A percentile compares a stretch with the other conserved stretches of the same genome.
Conservation (phyloP, 2,888 invertebrate genomes). For the Coelinius sp. region DNA sequence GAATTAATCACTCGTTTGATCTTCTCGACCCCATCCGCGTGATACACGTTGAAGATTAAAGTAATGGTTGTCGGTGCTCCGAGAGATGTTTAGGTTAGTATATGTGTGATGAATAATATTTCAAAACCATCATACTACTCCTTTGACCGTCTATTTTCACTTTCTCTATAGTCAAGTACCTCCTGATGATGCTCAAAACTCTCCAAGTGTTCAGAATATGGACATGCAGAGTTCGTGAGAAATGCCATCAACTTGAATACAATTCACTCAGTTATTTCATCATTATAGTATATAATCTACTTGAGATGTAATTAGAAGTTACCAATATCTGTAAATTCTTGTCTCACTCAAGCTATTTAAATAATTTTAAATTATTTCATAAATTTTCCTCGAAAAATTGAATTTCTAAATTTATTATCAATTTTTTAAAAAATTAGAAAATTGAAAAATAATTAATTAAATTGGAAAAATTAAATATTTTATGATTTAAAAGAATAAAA, state of each 20-base stretch:
- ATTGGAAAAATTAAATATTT: conserved; percentile 60
- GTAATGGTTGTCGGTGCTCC: conserved; percentile 48
- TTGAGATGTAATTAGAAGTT: no score
- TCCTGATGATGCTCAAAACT: conserved; percentile 32
- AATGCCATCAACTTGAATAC: conserved; percentile 38
- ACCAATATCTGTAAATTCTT: no score
- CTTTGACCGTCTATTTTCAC: conserved; percentile 42
- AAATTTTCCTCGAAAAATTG: no score
- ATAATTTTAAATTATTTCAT: no score
- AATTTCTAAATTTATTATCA: no score
- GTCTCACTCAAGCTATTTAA: no score
- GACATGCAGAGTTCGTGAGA: conserved; percentile 44
- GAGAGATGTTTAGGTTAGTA: conserved; percentile 15
- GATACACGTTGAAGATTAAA: conserved; percentile 50
- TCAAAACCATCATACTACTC: conserved; percentile 39
- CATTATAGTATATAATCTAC: background rate
- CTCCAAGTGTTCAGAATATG: conserved; percentile 11
- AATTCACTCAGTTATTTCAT: background rate
- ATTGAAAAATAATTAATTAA: no score
- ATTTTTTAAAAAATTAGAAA: no score
- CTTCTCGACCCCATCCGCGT: conserved; percentile 45
- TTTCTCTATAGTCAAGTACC: conserved; percentile 38
- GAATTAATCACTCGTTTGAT: conserved; percentile 52
- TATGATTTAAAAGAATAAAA: conserved; percentile 45
- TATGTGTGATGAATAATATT: conserved; percentile 49